Evolutionary conservation across 2,888 invertebrate genomes (phyloP).

Genomic region (Masnerella sp.): DNA sequence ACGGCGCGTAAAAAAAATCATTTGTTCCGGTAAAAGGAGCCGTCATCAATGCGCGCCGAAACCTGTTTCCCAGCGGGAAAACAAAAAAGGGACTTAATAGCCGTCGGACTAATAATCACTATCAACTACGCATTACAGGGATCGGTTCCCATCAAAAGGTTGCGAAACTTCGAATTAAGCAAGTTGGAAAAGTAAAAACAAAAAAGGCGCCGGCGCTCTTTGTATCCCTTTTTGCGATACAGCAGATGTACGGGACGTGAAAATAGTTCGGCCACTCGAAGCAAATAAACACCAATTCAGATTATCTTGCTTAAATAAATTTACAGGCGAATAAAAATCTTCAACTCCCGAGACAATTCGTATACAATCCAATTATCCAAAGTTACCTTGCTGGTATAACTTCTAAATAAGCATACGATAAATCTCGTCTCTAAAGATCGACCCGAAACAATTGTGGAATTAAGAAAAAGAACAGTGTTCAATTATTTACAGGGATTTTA

Average conservation of each 20-base stretch:
- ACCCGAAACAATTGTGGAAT: conserved; percentile 20
- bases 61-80: conserved; percentile 30
- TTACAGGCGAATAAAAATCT: conserved; percentile 21
- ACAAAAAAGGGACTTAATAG: conserved; percentile 30
- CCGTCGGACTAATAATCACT: conserved; percentile 32
- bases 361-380: conserved; percentile 35
- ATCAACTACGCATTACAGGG: conserved; percentile 19
- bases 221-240: background rate
- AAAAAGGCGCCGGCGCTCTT: background rate
- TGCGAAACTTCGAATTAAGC: conserved; percentile 25
- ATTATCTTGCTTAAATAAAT: conserved; percentile 32
- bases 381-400: conserved; percentile 27
- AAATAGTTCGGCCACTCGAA: conserved; percentile 9
- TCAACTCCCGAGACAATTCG: conserved; percentile 28
- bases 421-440: conserved; percentile 27
- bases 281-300: conserved; percentile 27
- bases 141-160: conserved; percentile 30
- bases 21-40: conserved; percentile 23
- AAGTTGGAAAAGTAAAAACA: conserved; percentile 13
- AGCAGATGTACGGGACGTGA: conserved; percentile 3
- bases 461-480: conserved; percentile 15
- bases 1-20: conserved; percentile 3
- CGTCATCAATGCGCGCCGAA: conserved; percentile 30
- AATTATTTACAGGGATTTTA: conserved; percentile 9
- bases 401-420: conserved; percentile 31